Evolutionary conservation across 2,113 vertebrate genomes (phyloP), one percentile per base, ranked within the genome.

Genomic region (Anser cygnoides): DNA sequence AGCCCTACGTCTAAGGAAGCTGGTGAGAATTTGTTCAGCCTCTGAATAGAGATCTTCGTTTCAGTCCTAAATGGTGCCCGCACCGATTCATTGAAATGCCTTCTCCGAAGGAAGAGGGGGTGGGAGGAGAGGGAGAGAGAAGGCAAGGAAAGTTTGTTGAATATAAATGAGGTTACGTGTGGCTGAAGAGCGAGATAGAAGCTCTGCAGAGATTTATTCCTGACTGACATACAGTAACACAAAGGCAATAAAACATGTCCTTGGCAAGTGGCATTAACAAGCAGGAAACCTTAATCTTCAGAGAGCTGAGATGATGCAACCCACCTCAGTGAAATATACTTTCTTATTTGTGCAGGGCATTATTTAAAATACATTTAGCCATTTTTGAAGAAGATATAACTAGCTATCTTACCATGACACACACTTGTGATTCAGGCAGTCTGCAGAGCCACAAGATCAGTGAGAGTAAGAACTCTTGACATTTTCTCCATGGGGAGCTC

Each of bases 61-160:
- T 97, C 96, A 88, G 92, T 67, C 80, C 94, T 96, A 97, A 97
- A 97, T 97, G 95, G 97, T 97, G 95, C 95, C 91, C 9, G 75
- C 94, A 90, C 96, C 92, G 95, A 94, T 94, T 97, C 97, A 97
- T 98, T 98, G 97, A 98, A 98, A 98, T 97, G 97, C 97, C 94
- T 98, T 94, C 97, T 97, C 95, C n/a, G 50, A 97, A 93, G 94
- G 96, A 97, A 98, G 96, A 95, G 84, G 93, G 96, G 96, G 95
- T 3, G 90, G 94, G 96, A 96, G 92, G 82, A 88, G 86, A 54
- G 21, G 41, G 84, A 93, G 87, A 33, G 90, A 44, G 63, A 86
- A 88, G 93, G 95, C 79, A 58, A 94, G 95, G 94, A 95, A 97
- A 97, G 97, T 98, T 98, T 98, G 96, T 78, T 67, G 98, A 97